Conservation (phyloP, 2,888 invertebrate species). For the Apamea crenata region DNA sequence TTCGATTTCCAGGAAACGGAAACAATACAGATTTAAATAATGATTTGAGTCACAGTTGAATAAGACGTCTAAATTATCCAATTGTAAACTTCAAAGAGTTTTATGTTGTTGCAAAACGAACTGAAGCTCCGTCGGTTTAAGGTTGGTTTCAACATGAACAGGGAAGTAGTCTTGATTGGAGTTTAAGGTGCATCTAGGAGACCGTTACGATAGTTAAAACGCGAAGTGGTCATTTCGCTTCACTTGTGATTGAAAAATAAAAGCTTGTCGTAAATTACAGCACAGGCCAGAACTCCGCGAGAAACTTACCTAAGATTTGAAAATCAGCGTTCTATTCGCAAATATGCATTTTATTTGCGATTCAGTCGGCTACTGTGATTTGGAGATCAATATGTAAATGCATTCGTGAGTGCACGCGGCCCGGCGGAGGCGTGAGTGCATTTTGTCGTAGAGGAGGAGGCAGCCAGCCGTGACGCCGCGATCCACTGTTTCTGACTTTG, state of each 20-base stretch:
- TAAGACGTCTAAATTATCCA: conserved; percentile 64
- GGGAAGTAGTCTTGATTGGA: conserved; percentile 33
- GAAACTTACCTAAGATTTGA: conserved; percentile 41
- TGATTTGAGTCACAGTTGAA: conserved; percentile 63
- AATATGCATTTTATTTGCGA: conserved; percentile 80
- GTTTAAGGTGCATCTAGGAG: conserved; percentile 59
- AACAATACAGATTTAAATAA: conserved; percentile 64
- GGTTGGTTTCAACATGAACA: conserved; percentile 47
- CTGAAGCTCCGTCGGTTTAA: conserved; percentile 35
- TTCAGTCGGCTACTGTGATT: conserved; percentile 82
- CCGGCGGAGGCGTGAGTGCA: conserved; percentile 83
- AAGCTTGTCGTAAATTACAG: conserved; percentile 47
- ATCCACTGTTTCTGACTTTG: conserved; percentile 79
- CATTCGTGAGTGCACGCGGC: conserved; percentile 81
- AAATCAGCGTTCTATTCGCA: conserved; percentile 63
- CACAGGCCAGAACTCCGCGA: conserved; percentile 8
- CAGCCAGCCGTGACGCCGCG: conserved; percentile 75
- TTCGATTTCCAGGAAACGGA: conserved; percentile 58
- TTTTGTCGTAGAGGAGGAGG: conserved; percentile 84
- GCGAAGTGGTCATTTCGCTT: conserved; percentile 64
- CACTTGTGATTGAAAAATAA: conserved; percentile 60
- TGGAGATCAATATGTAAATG: conserved; percentile 88
- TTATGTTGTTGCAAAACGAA: conserved; percentile 52
- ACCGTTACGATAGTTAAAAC: conserved; percentile 63
- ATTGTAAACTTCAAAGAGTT: conserved; percentile 55